Evolutionary conservation across 2,113 vertebrate genomes (phyloP), one percentile per base, ranked within the genome.

Genomic region (Mystacornis crossleyi): DNA sequence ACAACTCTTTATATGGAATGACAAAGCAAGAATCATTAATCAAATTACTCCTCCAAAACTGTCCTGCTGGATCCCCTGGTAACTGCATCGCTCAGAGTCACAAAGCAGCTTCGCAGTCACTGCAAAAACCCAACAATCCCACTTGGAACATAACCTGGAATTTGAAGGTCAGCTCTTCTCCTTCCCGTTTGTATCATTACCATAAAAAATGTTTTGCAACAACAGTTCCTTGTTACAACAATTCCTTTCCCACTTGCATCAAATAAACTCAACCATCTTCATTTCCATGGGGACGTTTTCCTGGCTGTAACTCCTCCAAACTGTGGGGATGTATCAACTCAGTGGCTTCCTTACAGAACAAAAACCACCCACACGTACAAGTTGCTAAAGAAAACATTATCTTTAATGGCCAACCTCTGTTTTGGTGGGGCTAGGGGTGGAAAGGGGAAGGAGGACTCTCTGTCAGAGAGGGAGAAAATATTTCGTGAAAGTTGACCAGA

Each of bases 231-330:
- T n/a, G 54, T 69, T 53, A 53, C 38, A 42, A 50, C 42, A 79
- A 14, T n/a, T 38, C 34, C 47, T 55, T 18, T 24, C 33, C 66
- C 61, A 71, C 0, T 2, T 8, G 9, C 2, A 67, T n/a, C 34
- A 75, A 43, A 47, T 79, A 25, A 85, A 85, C 7, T 12, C 33
- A 25, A 53, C 21, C n/a, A 31, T 5, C 18, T 34, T 60, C 28
- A 53, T 48, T n/a, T 61, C 86, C 50, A 48, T 0, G 1, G 5
- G 43, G 61, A 40, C 0, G 0, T 58, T 61, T 61, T 43, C 53
- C 53, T 25, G 36, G 18, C 19, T 25, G 1, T 16, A 71, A 66
- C 34, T 45, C 15, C 34, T 29, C n/a, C 20, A 20, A 47, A 31
- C 10, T 18, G 34, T 4, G 45, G 64, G 58, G 36, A 61, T 21